A percentile compares a stretch with the other conserved stretches of the same genome.
Evolutionary conservation across 2,888 invertebrate genomes (phyloP).

Genomic region (Noctua comes): DNA sequence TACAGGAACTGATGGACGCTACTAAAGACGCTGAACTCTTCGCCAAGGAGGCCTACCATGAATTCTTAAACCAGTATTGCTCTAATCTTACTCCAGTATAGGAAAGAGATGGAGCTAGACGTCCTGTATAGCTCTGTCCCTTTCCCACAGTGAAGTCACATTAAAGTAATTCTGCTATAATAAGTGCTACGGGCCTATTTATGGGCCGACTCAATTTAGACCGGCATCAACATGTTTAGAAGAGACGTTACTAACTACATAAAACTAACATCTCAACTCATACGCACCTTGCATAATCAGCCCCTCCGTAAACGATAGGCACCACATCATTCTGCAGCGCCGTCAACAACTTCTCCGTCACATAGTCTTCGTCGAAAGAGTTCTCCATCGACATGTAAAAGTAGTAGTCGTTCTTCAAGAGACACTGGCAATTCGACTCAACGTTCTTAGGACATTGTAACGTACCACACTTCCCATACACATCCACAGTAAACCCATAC

Average conservation of each 20-base stretch:
- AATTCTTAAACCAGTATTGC: neutral
- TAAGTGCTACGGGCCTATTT: neutral
- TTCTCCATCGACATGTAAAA: slow-evolving; percentile 94
- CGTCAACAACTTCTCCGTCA: slow-evolving; percentile 91
- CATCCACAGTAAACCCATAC: slow-evolving; percentile 82
- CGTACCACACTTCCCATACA: slow-evolving; percentile 89
- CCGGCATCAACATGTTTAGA: neutral
- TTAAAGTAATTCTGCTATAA: neutral
- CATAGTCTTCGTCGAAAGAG: slow-evolving; percentile 91
- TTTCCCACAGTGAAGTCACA: neutral
- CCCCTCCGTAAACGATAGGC: slow-evolving; percentile 93
- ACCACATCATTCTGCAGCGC: slow-evolving; percentile 91
- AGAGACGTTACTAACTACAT: neutral
- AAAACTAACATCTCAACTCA: neutral
- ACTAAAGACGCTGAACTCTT: neutral
- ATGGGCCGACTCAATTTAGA: neutral
- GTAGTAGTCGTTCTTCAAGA: slow-evolving; percentile 91
- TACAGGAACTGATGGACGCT: neutral
- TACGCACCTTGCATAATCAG: slow-evolving; percentile 90
- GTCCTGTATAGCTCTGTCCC: neutral
- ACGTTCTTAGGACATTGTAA: slow-evolving; percentile 74
- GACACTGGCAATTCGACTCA: slow-evolving; percentile 73
- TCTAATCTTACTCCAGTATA: neutral
- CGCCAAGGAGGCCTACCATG: neutral
- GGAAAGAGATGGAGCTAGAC: neutral